Evolutionary conservation across 1,140 invertebrate genomes (phyloP).

Genomic region (Amphibalanus amphitrite): DNA sequence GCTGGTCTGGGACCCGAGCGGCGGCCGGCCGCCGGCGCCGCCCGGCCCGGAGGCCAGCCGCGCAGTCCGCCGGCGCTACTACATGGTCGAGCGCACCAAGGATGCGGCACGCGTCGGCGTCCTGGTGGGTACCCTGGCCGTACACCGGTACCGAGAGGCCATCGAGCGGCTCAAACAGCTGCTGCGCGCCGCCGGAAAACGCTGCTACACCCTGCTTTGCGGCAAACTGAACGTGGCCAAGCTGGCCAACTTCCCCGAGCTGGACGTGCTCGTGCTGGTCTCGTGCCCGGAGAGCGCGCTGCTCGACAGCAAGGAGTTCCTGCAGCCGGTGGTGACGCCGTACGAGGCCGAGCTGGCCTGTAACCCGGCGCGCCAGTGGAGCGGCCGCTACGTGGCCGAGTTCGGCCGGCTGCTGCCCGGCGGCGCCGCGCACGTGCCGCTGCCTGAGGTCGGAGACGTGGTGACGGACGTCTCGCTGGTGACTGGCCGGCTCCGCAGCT

Average conservation of each 20-base stretch:
- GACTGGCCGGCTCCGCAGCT: constrained; percentile 19
- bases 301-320: constrained; percentile 66
- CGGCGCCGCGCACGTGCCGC: neutral
- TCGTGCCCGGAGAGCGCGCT: constrained; percentile 71
- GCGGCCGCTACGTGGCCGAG: constrained; percentile 48
- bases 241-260: constrained; percentile 80
- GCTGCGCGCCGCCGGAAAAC: constrained; percentile 54
- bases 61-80: neutral
- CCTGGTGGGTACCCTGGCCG: constrained; percentile 68
- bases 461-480: constrained; percentile 22
- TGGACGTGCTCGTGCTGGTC: constrained; percentile 78
- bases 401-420: constrained; percentile 55
- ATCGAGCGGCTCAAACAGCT: constrained; percentile 55
- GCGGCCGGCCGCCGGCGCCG: no score
- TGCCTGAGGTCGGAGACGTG: constrained; percentile 13
- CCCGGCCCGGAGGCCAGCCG: no score
- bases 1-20: no score
- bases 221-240: constrained; percentile 84
- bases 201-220: constrained; percentile 74
- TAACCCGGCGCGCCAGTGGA: constrained; percentile 38
- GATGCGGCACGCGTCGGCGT: constrained; percentile 74
- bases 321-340: constrained; percentile 75
- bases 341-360: constrained; percentile 82
- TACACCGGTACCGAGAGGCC: constrained; percentile 56
- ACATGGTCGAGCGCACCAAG: constrained; percentile 58